Evolutionary conservation across 2,113 vertebrate species (phyloP).

Genomic region (Condylura cristata): DNA sequence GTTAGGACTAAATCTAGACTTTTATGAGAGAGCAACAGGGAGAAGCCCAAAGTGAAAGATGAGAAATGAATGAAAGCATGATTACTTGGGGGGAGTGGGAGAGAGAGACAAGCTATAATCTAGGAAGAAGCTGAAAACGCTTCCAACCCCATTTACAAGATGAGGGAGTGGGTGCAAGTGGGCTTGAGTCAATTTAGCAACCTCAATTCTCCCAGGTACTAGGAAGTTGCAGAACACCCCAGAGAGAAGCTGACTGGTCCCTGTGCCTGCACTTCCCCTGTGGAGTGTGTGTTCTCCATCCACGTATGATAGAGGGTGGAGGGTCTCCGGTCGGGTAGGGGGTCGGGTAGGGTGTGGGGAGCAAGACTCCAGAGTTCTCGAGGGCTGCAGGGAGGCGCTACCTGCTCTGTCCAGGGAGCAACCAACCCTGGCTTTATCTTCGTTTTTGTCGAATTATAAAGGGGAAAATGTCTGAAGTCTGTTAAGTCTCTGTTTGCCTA

Average conservation of each 20-base stretch:
- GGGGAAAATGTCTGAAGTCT: neutral
- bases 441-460: neutral
- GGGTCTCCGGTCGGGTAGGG: too few relatives aligned
- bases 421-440: neutral
- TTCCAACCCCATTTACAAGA: conserved; percentile 32
- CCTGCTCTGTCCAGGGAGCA: neutral
- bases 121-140: conserved; percentile 26
- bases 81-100: neutral
- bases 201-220: neutral
- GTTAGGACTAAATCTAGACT: neutral
- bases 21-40: neutral
- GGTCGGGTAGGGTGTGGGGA: too few relatives aligned
- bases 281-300: neutral
- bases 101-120: neutral
- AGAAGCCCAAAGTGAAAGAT: neutral
- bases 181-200: conserved; percentile 21
- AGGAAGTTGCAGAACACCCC: neutral
- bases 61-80: neutral
- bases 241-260: neutral
- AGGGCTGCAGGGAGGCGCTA: neutral
- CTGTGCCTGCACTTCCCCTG: neutral
- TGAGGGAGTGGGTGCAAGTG: neutral
- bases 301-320: neutral
- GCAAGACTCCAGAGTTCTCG: neutral
- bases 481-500: neutral